Evolutionary conservation across 2,888 invertebrate genomes (phyloP), one percentile per base, ranked within the genome.

Genomic region (Eupsilia transversa): DNA sequence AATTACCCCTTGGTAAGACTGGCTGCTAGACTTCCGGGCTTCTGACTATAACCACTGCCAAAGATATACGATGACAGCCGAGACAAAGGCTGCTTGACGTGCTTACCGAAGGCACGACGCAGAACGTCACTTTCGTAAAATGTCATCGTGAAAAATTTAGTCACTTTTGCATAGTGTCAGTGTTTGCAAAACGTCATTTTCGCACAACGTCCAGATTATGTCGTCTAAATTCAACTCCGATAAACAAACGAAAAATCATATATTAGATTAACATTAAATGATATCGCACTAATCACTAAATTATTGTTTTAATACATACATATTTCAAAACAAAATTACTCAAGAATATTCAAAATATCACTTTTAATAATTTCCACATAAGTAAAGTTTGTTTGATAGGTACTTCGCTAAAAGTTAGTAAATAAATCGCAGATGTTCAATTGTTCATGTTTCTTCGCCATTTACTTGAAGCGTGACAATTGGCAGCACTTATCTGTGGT

Each of bases 391-490:
- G 12, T 6, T 10, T 14, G 14, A 43, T 52, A n/a, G n/a, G n/a
- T n/a, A n/a, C 14, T 43, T 77, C n/a, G 4, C 10, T 64, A 64
- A 68, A 54, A 38, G 17, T 43, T 33, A 27, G 14, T 2, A 56
- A 54, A 54, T 46, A 38, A 61, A 46, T 79, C 14, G 33, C 46
- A 54, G 27, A 56, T 33, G 60, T 56, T 49, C 46, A 61, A 56
- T 33, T 33, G 79, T 56, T 72, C 76, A 79, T 72, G 79, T 41
- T 79, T 61, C 76, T 61, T 27, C 54, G 2, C 35, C 30, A n/a
- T 78, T 60, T 30, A 43, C 43, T 17, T 3, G 10, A 69, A 70
- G n/a, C 79, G 79, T 79, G 76, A 56, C 61, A 76, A 76, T 56
- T 72, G 38, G 27, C 14, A 72, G 14, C 72, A 54, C 20, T 76